Evolutionary conservation across 2,888 invertebrate species (phyloP).

Genomic region (Heliconius ethilla): DNA sequence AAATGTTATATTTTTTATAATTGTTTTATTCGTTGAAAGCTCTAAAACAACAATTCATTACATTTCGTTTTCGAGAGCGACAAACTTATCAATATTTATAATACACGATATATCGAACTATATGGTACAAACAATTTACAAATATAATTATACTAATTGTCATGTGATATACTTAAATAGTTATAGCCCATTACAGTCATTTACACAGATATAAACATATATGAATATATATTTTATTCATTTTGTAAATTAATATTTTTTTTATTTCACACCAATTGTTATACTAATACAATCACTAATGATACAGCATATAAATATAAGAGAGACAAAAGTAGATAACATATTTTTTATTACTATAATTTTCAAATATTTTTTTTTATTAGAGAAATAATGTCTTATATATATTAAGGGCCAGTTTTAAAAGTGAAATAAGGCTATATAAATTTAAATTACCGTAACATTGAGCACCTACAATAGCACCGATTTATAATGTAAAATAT

Average conservation of each 20-base stretch:
- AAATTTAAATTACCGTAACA: conserved; percentile 37
- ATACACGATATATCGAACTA: conserved; percentile 68
- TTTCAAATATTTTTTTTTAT: neutral
- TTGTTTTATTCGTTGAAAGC: conserved; percentile 62
- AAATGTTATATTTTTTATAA: conserved; percentile 48
- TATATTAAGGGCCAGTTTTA: conserved; percentile 34
- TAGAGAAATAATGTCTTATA: neutral
- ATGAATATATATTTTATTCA: neutral
- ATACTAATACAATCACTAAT: neutral
- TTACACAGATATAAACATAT: neutral
- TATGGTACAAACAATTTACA: conserved; percentile 80
- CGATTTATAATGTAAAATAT: conserved; percentile 50
- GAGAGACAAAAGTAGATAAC: neutral
- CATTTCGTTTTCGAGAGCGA: conserved; percentile 62
- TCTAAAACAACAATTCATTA: conserved; percentile 58
- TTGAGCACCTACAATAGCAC: conserved; percentile 72
- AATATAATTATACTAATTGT: conserved; percentile 54
- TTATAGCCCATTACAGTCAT: conserved; percentile 36
- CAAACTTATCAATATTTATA: conserved; percentile 60
- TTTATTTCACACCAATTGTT: neutral
- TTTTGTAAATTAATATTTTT: neutral
- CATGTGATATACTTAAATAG: conserved; percentile 67
- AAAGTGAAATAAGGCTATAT: conserved; percentile 32
- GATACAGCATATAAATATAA: neutral
- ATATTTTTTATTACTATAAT: neutral